These are phyloP conservation scores for Actinia tenebrosa DNA, from an alignment of 64 coral and sea anemone genomes.

Conservation along the genomic window DNA sequence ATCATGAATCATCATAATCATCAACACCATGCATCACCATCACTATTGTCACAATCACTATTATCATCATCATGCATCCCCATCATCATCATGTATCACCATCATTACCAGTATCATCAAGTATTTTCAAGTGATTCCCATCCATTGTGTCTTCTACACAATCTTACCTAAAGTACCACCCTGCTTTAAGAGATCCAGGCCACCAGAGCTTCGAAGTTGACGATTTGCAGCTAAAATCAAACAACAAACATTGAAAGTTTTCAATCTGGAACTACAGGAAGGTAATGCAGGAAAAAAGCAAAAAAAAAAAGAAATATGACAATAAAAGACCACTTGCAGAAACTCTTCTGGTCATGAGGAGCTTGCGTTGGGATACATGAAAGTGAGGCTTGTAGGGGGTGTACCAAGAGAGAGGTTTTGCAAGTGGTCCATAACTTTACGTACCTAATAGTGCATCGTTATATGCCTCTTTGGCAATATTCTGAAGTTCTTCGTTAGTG, in stretches of 20 bases:
- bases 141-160: neutral
- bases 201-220: constrained; percentile 43
- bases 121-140: too few species aligned
- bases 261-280: neutral
- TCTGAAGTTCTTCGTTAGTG: constrained; percentile 89
- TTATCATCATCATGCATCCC: too few species aligned
- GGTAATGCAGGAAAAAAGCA: neutral
- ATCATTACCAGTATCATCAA: too few species aligned
- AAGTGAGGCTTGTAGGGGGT: too few species aligned
- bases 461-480: constrained; percentile 83
- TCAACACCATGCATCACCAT: too few species aligned
- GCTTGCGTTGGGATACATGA: neutral
- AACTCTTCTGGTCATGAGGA: neutral
- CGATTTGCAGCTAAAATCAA: constrained; percentile 26
- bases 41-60: too few species aligned
- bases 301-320: neutral
- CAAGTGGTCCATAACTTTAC: neutral
- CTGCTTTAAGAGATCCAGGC: constrained; percentile 35
- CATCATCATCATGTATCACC: too few species aligned
- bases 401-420: neutral
- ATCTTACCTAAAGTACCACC: constrained; percentile 49
- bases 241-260: neutral
- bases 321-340: constrained; percentile 20
- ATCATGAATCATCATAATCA: too few species aligned
- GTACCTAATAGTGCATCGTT: constrained; percentile 60